These are phyloP conservation scores for Cataglyphis hispanica DNA, from an alignment of 1,140 invertebrate species.

Conservation along the genomic window DNA sequence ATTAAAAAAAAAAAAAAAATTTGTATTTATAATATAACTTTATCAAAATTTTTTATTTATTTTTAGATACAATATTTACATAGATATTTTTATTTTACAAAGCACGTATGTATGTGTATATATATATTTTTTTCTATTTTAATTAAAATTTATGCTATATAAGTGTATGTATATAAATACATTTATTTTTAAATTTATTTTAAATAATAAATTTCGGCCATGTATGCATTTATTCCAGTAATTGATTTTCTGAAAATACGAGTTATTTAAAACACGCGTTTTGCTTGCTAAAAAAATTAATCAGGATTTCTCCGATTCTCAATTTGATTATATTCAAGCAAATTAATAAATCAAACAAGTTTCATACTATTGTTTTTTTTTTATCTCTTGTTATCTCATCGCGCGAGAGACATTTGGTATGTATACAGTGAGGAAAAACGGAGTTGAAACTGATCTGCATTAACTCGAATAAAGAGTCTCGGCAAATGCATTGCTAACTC, in stretches of 20 bases:
- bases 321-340: neutral
- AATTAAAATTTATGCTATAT: constrained; percentile 2
- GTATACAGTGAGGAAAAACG: constrained; percentile 10
- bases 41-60: neutral
- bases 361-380: constrained; percentile 22
- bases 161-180: neutral
- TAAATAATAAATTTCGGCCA: neutral
- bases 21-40: neutral
- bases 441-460: constrained; percentile 52
- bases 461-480: constrained; percentile 33
- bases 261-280: neutral
- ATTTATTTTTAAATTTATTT: neutral
- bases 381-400: constrained; percentile 2
- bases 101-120: too few relatives aligned
- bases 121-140: neutral
- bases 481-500: constrained; percentile 58
- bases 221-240: neutral
- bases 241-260: neutral
- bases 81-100: too few relatives aligned
- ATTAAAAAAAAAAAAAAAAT: neutral
- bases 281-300: neutral
- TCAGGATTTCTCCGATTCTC: neutral
- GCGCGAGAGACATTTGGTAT: neutral
- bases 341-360: constrained; percentile 12
- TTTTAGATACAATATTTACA: too few relatives aligned